Conservation (phyloP, 1,140 invertebrate genomes). For the Pygmarrhopalites habei region DNA sequence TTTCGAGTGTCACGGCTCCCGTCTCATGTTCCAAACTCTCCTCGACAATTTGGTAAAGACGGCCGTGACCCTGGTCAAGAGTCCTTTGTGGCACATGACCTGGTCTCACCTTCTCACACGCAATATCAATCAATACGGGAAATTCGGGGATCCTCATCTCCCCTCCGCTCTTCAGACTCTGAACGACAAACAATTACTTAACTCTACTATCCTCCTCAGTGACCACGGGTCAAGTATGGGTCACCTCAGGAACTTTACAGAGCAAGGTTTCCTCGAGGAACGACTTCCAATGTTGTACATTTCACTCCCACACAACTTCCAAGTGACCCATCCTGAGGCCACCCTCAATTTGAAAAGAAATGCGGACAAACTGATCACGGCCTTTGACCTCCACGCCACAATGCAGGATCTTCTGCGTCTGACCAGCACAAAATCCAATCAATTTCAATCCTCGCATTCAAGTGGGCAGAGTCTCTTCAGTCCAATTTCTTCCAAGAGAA, state of each 20-base stretch:
- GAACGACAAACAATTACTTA: slow-evolving; percentile 38
- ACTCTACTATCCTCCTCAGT: slow-evolving; percentile 66
- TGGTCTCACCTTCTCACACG: neutral
- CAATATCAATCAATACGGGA: neutral
- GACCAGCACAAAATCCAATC: neutral
- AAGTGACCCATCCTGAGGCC: slow-evolving; percentile 54
- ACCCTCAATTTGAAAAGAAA: slow-evolving; percentile 63
- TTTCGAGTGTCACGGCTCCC: neutral
- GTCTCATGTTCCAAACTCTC: neutral
- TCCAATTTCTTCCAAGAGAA: neutral
- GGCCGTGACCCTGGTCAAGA: neutral
- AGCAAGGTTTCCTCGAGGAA: slow-evolving; percentile 80
- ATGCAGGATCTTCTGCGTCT: slow-evolving; percentile 55
- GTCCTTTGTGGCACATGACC: neutral
- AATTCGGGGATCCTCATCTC: neutral
- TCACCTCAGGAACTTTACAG: slow-evolving; percentile 61
- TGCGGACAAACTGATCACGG: slow-evolving; percentile 64
- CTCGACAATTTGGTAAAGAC: neutral
- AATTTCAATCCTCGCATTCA: too few species aligned
- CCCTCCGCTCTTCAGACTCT: neutral
- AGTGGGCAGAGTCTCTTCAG: neutral
- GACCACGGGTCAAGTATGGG: slow-evolving; percentile 90
- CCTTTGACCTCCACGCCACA: slow-evolving; percentile 74
- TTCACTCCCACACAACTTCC: slow-evolving; percentile 65
- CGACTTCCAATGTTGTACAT: slow-evolving; percentile 80